Conservation (phyloP, 2,797 vertebrate genomes). For the Lutjanus campechanus region DNA sequence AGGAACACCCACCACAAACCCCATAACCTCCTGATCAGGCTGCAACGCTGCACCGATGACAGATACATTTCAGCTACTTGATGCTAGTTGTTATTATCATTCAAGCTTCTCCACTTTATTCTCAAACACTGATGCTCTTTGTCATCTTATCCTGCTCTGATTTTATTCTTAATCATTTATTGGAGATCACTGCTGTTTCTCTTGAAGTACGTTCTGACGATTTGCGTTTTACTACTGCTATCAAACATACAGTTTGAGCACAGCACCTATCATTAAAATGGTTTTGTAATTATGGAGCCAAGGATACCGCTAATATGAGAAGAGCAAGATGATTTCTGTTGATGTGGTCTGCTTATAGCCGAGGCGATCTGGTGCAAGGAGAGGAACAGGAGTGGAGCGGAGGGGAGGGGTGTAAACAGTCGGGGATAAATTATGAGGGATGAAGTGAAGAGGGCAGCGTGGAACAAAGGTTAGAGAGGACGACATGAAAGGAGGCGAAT, state of each 20-base stretch:
- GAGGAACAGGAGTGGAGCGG: constrained; percentile 6
- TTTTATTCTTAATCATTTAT: not conserved
- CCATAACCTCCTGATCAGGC: constrained; percentile 32
- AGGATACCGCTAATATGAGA: constrained; percentile 49
- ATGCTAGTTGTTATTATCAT: constrained; percentile 2
- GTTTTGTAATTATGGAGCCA: constrained; percentile 30
- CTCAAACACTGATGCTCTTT: constrained; percentile 3
- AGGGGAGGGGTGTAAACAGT: constrained; percentile 40
- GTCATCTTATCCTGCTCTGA: constrained; percentile 19
- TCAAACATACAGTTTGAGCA: constrained; percentile 22
- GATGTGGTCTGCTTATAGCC: constrained; percentile 40
- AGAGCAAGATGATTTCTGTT: constrained; percentile 35
- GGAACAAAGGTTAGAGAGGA: constrained; percentile 56
- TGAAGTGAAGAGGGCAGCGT: constrained; percentile 23
- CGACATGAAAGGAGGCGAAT: constrained; percentile 56
- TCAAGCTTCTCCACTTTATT: constrained; percentile 13
- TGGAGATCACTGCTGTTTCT: constrained; percentile 20
- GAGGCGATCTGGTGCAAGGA: constrained; percentile 16
- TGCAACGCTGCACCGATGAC: constrained; percentile 8
- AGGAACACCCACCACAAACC: constrained; percentile 31
- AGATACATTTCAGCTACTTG: constrained; percentile 22
- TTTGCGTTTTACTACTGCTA: constrained; percentile 26
- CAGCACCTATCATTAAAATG: constrained; percentile 47
- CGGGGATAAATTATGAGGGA: constrained; percentile 44
- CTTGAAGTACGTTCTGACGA: constrained; percentile 37